Evolutionary conservation across 2,113 vertebrate genomes (phyloP).

Genomic region (Solea senegalensis): DNA sequence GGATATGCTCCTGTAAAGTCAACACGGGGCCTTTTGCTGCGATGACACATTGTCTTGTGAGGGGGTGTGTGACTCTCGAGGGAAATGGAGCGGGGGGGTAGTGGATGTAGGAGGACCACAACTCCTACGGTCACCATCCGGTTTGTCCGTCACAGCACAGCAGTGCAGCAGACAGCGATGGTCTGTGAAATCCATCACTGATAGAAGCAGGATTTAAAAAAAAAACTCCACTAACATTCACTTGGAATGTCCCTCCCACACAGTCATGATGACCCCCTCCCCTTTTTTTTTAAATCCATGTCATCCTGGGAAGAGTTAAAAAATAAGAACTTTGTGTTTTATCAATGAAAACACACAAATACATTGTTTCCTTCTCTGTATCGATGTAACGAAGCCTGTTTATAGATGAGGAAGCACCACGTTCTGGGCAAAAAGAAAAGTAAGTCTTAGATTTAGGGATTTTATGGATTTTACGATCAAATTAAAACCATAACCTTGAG

Average conservation of each 20-base stretch:
- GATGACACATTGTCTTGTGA: constrained; percentile 23
- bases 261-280: constrained; percentile 26
- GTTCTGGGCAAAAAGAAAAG: too few relatives aligned
- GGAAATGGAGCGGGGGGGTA: constrained; percentile 6
- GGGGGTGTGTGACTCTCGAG: constrained; percentile 12
- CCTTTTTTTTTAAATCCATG: constrained; percentile 39
- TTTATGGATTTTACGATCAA: too few relatives aligned
- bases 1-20: constrained; percentile 26
- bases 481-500: too few relatives aligned
- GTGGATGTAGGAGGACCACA: constrained; percentile 30
- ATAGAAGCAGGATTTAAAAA: constrained; percentile 60
- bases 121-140: constrained; percentile 47
- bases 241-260: constrained; percentile 74
- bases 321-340: background rate
- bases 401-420: too few relatives aligned
- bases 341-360: too few relatives aligned
- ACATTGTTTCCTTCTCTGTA: too few relatives aligned
- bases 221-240: constrained; percentile 63
- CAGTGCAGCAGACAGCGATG: constrained; percentile 40
- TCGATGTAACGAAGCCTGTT: too few relatives aligned
- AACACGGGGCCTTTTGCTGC: constrained; percentile 31
- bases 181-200: constrained; percentile 73
- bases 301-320: constrained; percentile 9
- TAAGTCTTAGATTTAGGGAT: too few relatives aligned
- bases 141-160: constrained; percentile 35